These are phyloP conservation scores for Sebastes nivosus DNA, from an alignment of 2,797 vertebrate genomes.

Conservation along the genomic window DNA sequence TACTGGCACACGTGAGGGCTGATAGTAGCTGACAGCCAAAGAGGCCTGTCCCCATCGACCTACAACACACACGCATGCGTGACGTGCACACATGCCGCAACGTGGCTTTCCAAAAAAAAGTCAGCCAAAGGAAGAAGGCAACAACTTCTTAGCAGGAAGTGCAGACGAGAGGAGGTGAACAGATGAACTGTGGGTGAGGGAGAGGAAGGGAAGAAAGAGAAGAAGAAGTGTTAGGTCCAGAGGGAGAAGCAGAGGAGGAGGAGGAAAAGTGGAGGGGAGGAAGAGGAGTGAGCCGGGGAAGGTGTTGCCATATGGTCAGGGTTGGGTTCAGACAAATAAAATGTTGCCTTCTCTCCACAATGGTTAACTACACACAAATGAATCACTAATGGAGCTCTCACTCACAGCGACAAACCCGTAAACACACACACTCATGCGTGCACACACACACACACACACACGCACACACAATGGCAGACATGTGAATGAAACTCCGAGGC, in stretches of 20 bases:
- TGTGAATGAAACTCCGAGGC: slow-evolving; percentile 75
- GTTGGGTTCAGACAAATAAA: slow-evolving; percentile 95
- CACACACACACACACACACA: slow-evolving; percentile 28
- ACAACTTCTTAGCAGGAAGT: slow-evolving; percentile 37
- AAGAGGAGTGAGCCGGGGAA: slow-evolving; percentile 39
- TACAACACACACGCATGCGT: slow-evolving; percentile 27
- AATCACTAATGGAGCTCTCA: slow-evolving; percentile 79
- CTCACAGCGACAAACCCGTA: slow-evolving; percentile 47
- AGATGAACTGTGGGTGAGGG: slow-evolving; percentile 34
- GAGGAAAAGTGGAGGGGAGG: slow-evolving; percentile 23
- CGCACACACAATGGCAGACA: slow-evolving; percentile 63
- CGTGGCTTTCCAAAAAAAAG: slow-evolving; percentile 47
- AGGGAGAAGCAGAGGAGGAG: slow-evolving; percentile 20
- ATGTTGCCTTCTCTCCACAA: slow-evolving; percentile 86
- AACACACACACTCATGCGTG: slow-evolving; percentile 9
- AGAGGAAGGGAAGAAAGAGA: slow-evolving; percentile 1
- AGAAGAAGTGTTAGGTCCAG: slow-evolving; percentile 36
- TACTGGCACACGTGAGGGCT: slow-evolving; percentile 75
- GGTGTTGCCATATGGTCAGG: slow-evolving; percentile 90
- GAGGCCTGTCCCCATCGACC: slow-evolving; percentile 72
- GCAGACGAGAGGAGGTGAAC: slow-evolving; percentile 5
- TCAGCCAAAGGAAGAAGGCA: slow-evolving; percentile 45
- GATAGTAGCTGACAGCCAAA: slow-evolving; percentile 76
- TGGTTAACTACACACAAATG: slow-evolving; percentile 94
- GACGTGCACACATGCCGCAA: slow-evolving; percentile 17